Evolutionary conservation across 2,797 vertebrate genomes (phyloP).

Genomic region (Neomorphus geoffroyi): DNA sequence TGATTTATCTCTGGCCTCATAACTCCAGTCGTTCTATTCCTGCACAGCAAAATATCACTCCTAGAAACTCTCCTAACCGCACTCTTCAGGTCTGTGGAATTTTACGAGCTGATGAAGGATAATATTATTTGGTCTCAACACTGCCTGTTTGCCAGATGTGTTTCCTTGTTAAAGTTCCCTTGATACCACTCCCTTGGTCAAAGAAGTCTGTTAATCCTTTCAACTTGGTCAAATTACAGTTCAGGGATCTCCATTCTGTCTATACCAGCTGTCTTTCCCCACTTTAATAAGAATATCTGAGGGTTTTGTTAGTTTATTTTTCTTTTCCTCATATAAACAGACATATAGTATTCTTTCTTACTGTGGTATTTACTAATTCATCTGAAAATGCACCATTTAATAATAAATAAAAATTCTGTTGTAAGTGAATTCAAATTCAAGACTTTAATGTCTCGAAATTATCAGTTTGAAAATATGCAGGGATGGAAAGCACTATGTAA

Average conservation of each 20-base stretch:
- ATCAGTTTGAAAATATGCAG: neutral
- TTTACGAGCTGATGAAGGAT: constrained; percentile 45
- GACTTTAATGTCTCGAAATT: neutral
- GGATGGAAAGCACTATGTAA: neutral
- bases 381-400: neutral
- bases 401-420: neutral
- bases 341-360: neutral
- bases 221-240: constrained; percentile 48
- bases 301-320: neutral
- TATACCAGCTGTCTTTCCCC: neutral
- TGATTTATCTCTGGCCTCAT: constrained; percentile 61
- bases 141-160: constrained; percentile 23
- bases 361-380: neutral
- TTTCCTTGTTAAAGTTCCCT: constrained; percentile 35
- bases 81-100: constrained; percentile 12
- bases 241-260: neutral
- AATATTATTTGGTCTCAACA: neutral
- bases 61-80: constrained; percentile 22
- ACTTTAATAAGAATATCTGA: neutral
- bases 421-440: neutral
- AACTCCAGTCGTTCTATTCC: constrained; percentile 49
- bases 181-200: constrained; percentile 5
- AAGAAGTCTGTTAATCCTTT: constrained; percentile 33
- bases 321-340: neutral
- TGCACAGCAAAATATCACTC: constrained; percentile 50